Conservation (phyloP, 2,888 invertebrate species). For the Hydraecia micacea region DNA sequence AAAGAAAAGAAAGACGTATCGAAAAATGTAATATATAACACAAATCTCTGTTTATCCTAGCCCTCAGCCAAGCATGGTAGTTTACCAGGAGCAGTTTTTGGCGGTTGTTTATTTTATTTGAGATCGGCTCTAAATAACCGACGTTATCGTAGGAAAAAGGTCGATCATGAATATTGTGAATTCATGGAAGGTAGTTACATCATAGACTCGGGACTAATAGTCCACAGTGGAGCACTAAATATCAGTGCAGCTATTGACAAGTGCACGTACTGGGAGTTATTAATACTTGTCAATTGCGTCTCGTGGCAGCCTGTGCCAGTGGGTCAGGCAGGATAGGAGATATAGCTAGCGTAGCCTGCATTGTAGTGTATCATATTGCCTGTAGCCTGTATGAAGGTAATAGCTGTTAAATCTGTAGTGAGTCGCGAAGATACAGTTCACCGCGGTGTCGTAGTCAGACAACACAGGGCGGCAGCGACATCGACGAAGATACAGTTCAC, state of each 20-base stretch:
- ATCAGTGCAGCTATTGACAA: conserved; percentile 11
- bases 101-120: conserved; percentile 22
- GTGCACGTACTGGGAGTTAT: conserved; percentile 13
- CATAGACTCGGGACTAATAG: background rate
- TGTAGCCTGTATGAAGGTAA: background rate
- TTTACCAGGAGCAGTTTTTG: background rate
- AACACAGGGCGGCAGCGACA: too few species aligned
- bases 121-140: background rate
- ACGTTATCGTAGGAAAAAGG: conserved; percentile 6
- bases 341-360: background rate
- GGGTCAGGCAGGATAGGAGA: background rate
- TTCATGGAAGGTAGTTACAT: conserved; percentile 26
- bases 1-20: background rate
- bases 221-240: conserved; percentile 15
- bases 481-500: too few species aligned
- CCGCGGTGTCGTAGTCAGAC: too few species aligned
- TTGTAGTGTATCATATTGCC: too few species aligned
- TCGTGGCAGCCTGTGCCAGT: conserved; percentile 10
- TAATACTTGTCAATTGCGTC: conserved; percentile 6
- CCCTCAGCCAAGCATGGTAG: background rate
- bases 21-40: background rate
- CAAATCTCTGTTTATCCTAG: background rate
- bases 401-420: background rate
- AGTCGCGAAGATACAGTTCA: too few species aligned
- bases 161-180: conserved; percentile 29